phyloP scores from a whole-genome alignment of 2,797 vertebrate genomes.

The Sebastes alutus region DNA sequence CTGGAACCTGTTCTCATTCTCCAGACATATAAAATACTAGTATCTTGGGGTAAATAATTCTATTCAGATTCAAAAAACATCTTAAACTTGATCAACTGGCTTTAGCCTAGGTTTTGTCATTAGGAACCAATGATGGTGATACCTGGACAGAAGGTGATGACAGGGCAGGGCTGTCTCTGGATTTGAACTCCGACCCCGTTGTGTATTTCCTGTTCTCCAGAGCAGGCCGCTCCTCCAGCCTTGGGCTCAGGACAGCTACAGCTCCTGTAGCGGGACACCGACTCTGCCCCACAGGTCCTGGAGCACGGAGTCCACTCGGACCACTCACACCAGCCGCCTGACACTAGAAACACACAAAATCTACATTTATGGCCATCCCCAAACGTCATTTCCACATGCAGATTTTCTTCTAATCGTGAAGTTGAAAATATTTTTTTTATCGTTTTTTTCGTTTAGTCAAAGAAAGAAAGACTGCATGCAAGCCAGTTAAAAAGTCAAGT shows the following conservation, averaged over 20 bases:
- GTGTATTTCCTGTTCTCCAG: constrained; percentile 77
- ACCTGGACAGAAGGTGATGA: constrained; percentile 86
- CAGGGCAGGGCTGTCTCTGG: constrained; percentile 83
- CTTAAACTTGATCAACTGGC: background rate
- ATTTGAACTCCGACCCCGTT: constrained; percentile 80
- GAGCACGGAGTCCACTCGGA: constrained; percentile 88
- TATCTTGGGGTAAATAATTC: background rate
- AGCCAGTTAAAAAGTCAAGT: background rate
- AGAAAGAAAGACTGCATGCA: background rate
- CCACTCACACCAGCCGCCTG: constrained; percentile 89
- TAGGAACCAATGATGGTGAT: background rate
- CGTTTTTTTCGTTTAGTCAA: background rate
- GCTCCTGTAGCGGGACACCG: constrained; percentile 84
- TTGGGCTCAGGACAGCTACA: constrained; percentile 86
- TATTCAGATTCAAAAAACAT: background rate
- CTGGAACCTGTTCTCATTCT: background rate
- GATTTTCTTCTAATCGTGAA: background rate
- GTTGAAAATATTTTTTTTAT: background rate
- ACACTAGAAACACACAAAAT: constrained; percentile 70
- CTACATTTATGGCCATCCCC: background rate
- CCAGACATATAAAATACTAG: background rate
- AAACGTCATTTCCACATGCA: background rate
- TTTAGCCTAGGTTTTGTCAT: background rate
- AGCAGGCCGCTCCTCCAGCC: constrained; percentile 78
- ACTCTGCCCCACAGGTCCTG: constrained; percentile 86